Evolutionary conservation across 2,888 invertebrate genomes (phyloP), one percentile per base, ranked within the genome.

Genomic region (Liodrosophila aerea): DNA sequence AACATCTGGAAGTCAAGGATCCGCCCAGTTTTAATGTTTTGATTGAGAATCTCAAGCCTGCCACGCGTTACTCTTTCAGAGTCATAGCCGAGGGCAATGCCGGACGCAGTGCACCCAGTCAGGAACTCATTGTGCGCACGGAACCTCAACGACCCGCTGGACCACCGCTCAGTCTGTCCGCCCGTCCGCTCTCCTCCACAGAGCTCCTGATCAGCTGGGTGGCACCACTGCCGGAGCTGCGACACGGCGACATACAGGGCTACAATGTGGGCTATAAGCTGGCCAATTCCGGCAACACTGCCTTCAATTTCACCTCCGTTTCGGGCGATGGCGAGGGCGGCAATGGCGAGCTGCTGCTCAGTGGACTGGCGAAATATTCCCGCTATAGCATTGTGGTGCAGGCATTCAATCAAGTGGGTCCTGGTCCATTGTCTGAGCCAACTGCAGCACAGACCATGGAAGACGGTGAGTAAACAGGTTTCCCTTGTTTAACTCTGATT

Each of bases 1-100:
- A 93, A 73, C 93, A 93, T 73, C 89, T 93, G 50, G 94, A 94
- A 76, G 89, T 94, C 18, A 91, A 91, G 30, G 93, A 94, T 47
- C 92, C 92, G n/a, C 93, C 93, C 4, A 92, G 92, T 9, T 93
- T 92, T 73, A 92, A 93, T 11, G 92, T 93, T 0, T 86, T 93
- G 7, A 92, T 94, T 59, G 93, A 94, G 85, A 93, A 93, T 78
- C 89, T 94, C 2, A 94, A 93, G 83, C 94, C 94, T 4, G 94
- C 94, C 0, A 94, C 94, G 0, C 91, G 91, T 61, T 95, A 95
- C 85, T 90, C 92, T 7, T 92, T 95, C 73, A 91, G 94, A 22
- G 93, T 95, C 3, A 92, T 94, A 49, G 95, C 95, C 0, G 94
- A 94, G 87, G 95, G 95, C 4, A 93, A 94, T 4, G 94, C 94